A percentile compares a stretch with the other conserved stretches of the same genome.
Evolutionary conservation across 2,113 vertebrate species (phyloP).

Genomic region (Corydoras sp.): DNA sequence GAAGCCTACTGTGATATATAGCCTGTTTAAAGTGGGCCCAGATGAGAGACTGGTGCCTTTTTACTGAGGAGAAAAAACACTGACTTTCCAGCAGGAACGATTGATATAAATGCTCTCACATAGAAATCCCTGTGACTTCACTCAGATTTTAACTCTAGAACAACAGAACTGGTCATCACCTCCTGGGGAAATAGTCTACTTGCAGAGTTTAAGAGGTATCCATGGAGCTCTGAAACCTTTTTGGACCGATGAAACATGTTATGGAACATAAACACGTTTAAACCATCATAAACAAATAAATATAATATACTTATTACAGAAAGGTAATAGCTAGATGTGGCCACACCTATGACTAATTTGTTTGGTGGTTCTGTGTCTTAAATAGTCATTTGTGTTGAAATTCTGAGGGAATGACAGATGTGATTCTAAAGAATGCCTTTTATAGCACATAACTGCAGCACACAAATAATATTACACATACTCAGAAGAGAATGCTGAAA

Average conservation of each 20-base stretch:
- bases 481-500: not conserved
- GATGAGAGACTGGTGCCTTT: not conserved
- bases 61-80: not conserved
- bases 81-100: not conserved
- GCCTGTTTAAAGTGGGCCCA: not conserved
- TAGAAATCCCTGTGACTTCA: not conserved
- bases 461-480: not conserved
- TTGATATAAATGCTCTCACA: not conserved
- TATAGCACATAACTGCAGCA: conserved; percentile 1
- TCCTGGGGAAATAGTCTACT: too few relatives aligned
- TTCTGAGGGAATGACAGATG: not conserved
- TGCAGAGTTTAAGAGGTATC: too few relatives aligned
- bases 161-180: not conserved
- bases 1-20: not conserved
- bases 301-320: not conserved
- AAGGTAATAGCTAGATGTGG: not conserved
- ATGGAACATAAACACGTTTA: too few relatives aligned
- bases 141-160: not conserved
- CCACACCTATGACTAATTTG: not conserved
- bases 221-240: too few relatives aligned
- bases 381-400: not conserved
- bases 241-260: too few relatives aligned
- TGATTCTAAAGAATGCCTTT: not conserved
- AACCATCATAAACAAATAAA: not conserved
- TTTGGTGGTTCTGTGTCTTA: not conserved